Evolutionary conservation across 2,888 invertebrate genomes (phyloP).

Genomic region (Cryptocheilus praepositus): DNA sequence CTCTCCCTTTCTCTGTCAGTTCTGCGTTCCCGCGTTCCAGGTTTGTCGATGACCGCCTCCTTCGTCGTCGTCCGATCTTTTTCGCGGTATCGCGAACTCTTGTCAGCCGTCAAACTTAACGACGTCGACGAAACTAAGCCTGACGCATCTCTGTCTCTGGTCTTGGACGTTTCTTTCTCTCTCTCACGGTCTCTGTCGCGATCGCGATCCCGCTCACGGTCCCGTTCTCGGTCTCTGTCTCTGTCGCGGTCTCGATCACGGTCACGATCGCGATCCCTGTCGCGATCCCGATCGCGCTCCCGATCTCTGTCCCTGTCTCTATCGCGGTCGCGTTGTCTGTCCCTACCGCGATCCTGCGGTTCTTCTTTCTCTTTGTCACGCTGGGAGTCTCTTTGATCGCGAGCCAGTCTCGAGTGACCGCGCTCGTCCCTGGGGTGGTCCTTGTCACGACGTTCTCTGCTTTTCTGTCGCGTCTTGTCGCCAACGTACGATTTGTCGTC

Average conservation of each 20-base stretch:
- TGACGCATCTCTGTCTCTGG: slow-evolving; percentile 47
- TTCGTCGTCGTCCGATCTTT: slow-evolving; percentile 57
- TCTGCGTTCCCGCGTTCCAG: slow-evolving; percentile 34
- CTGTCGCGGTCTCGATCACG: slow-evolving; percentile 66
- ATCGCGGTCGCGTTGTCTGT: slow-evolving; percentile 76
- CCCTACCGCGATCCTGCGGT: slow-evolving; percentile 75
- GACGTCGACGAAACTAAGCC: slow-evolving; percentile 38
- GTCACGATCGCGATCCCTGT: slow-evolving; percentile 65
- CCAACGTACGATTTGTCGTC: slow-evolving; percentile 72
- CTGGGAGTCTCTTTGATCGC: slow-evolving; percentile 67
- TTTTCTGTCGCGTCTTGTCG: slow-evolving; percentile 76
- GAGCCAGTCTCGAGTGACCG: slow-evolving; percentile 54
- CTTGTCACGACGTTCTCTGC: slow-evolving; percentile 66
- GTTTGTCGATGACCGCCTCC: slow-evolving; percentile 54
- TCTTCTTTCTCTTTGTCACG: slow-evolving; percentile 76
- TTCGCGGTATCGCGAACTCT: slow-evolving; percentile 62
- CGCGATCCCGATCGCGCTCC: slow-evolving; percentile 49
- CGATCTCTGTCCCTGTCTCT: slow-evolving; percentile 48
- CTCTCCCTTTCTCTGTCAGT: slow-evolving; percentile 64
- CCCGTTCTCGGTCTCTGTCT: slow-evolving; percentile 51
- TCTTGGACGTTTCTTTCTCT: slow-evolving; percentile 50
- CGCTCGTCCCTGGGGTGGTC: slow-evolving; percentile 64
- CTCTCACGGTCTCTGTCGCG: slow-evolving; percentile 52
- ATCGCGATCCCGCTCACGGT: slow-evolving; percentile 54
- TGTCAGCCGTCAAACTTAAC: slow-evolving; percentile 42